Conservation (phyloP, 2,797 vertebrate species). For the Simalia tracyae region DNA sequence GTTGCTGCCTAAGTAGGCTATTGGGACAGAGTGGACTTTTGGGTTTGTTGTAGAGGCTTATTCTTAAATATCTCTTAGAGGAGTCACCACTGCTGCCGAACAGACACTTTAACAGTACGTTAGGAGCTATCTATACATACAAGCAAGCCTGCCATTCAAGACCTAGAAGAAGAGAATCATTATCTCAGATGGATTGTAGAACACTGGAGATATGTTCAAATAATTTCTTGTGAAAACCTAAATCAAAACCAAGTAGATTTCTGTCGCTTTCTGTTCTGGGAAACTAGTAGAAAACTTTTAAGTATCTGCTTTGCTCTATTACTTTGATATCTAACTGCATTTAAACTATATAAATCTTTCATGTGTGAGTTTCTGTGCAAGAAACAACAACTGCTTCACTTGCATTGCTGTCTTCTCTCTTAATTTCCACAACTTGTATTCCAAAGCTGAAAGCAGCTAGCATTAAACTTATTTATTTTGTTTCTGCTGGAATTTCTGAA, state of each 20-base stretch:
- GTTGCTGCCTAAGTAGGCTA: neutral
- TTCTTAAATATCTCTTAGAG: neutral
- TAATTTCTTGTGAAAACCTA: neutral
- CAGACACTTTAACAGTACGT: neutral
- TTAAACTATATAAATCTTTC: neutral
- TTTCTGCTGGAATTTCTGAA: neutral
- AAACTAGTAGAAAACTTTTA: neutral
- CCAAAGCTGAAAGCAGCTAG: neutral
- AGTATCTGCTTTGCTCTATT: too few relatives aligned
- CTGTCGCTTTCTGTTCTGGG: neutral
- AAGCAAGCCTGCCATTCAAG: neutral
- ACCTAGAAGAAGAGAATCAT: neutral
- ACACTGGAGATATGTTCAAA: neutral
- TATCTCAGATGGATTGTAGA: neutral
- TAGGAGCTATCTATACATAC: neutral
- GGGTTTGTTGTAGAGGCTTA: neutral
- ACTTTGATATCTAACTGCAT: neutral
- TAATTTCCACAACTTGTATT: neutral
- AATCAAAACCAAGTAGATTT: neutral
- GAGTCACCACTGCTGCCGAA: neutral
- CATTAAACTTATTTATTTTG: neutral
- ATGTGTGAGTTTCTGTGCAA: neutral
- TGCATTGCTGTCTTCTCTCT: neutral
- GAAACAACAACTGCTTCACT: neutral
- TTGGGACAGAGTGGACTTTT: neutral